Evolutionary conservation across 2,888 invertebrate genomes (phyloP).

Genomic region (Trachelus stipa): DNA sequence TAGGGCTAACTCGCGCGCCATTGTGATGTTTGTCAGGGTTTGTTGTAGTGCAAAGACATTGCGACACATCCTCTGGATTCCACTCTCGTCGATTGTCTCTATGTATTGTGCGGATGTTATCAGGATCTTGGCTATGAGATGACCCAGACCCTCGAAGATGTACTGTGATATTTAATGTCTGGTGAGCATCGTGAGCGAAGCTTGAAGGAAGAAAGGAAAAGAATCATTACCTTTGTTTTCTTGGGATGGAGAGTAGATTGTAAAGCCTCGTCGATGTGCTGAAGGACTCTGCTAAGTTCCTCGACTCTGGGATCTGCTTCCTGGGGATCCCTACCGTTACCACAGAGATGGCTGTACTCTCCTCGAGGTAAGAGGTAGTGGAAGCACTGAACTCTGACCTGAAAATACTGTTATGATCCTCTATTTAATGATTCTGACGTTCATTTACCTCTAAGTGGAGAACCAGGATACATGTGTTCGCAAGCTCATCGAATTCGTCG

Average conservation of each 20-base stretch:
- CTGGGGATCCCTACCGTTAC: conserved; percentile 76
- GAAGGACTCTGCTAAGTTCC: conserved; percentile 82
- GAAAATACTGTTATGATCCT: conserved; percentile 33
- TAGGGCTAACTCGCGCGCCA: conserved; percentile 83
- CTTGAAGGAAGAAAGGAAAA: conserved; percentile 39
- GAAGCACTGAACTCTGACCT: conserved; percentile 94
- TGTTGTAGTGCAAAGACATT: conserved; percentile 89
- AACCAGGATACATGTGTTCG: conserved; percentile 90
- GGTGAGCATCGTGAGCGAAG: no score
- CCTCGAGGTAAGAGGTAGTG: conserved; percentile 81
- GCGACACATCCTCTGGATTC: conserved; percentile 86
- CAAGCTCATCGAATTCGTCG: conserved; percentile 86
- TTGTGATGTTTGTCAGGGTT: conserved; percentile 85
- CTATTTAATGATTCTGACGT: conserved; percentile 9
- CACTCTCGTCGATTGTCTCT: conserved; percentile 82
- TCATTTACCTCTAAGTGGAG: conserved; percentile 86
- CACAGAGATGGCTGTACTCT: conserved; percentile 55
- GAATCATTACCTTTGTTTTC: conserved; percentile 76
- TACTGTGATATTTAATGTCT: conserved; percentile 71
- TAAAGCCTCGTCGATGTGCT: conserved; percentile 82
- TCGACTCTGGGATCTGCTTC: conserved; percentile 82
- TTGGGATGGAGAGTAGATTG: conserved; percentile 80
- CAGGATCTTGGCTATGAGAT: conserved; percentile 80
- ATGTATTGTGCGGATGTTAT: conserved; percentile 85
- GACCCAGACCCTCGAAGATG: conserved; percentile 90